These are phyloP conservation scores for Sciurus niger DNA, from an alignment of 2,113 vertebrate species.

Conservation along the genomic window DNA sequence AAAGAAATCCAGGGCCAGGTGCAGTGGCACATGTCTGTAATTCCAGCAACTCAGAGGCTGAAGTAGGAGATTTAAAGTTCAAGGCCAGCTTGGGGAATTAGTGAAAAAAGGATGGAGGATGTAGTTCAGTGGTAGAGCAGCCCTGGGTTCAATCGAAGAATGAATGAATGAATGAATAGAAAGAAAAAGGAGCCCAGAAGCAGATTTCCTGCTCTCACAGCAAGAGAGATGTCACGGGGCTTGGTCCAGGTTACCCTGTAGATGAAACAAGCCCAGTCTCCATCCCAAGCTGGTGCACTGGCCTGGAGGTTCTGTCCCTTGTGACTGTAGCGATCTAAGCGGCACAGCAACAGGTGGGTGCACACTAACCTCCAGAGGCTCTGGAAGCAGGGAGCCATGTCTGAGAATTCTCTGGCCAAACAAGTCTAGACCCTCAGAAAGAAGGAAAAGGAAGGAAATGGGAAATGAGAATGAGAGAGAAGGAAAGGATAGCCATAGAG, in stretches of 20 bases:
- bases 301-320: background rate
- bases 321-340: background rate
- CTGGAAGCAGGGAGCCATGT: background rate
- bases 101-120: too few species aligned
- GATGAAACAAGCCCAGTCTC: background rate
- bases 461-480: background rate
- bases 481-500: too few species aligned
- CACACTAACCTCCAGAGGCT: background rate
- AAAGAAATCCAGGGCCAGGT: background rate
- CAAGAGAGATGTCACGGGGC: background rate
- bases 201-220: background rate
- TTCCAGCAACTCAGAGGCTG: too few species aligned
- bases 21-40: too few species aligned
- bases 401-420: background rate
- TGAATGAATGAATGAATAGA: too few species aligned
- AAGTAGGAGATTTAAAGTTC: too few species aligned
- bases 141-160: too few species aligned
- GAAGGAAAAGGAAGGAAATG: background rate
- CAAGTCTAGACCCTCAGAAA: background rate
- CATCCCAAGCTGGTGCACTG: background rate
- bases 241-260: rapidly evolving
- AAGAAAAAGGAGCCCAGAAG: background rate
- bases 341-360: background rate
- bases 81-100: too few species aligned
- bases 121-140: too few species aligned